Evolutionary conservation across 2,113 vertebrate genomes (phyloP), one percentile per base, ranked within the genome.

Genomic region (Dinomys branickii): DNA sequence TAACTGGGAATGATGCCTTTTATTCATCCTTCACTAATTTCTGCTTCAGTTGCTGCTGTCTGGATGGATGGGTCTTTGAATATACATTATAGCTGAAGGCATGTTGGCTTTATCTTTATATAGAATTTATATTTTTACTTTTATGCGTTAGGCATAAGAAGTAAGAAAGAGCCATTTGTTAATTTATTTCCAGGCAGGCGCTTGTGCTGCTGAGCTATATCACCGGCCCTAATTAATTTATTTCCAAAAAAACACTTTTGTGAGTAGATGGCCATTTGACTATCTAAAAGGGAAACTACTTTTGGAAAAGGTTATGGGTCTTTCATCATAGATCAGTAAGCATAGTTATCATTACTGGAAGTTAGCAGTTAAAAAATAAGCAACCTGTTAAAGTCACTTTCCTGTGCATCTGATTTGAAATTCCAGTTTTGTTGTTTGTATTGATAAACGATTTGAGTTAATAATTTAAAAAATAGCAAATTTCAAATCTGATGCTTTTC

Each of bases 71-170:
- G 89, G 47, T 92, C 82, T 94, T 96, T 96, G 92, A 94, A 94
- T 95, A 96, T 50, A 92, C 65, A 97, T 96, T 95, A 35, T 96
- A 67, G 71, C 97, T 97, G 50, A 88, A 97, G 82, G 82, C 85
- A 88, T 33, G 50, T 67, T 95, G 69, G 63, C 83, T 94, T 96
- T 92, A 92, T 94, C 84, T 95, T 91, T 96, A 94, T 83, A 85
- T n/a, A 95, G 59, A 96, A 94, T 94, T 96, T 96, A 56, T 82
- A 92, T 96, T 81, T 97, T 95, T 54, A 97, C 88, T 95, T 97
- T 95, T 92, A 81, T 82, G 50, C 88, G 59, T 91, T 92, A 65
- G 50, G 56, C 52, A 90, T 88, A 94, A 38, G 63, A 83, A 97
- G 35, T 59, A 95, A 73, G 83, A 69, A 91, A 86, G 94, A 82